These are phyloP conservation scores for Xestia sexstrigata DNA, from an alignment of 2,888 invertebrate genomes.

Conservation along the genomic window DNA sequence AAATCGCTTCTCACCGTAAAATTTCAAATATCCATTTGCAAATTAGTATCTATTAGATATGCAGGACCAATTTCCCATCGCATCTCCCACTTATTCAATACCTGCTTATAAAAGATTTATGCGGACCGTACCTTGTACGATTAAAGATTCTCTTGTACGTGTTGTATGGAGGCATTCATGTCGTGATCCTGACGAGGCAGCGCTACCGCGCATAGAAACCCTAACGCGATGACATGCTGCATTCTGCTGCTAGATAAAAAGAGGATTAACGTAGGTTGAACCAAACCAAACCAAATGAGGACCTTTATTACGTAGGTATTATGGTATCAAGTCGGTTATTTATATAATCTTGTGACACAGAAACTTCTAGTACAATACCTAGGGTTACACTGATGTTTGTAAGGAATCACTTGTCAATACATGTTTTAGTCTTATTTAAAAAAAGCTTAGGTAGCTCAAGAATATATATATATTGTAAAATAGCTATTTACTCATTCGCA, in stretches of 20 bases:
- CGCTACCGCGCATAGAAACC: slow-evolving; percentile 28
- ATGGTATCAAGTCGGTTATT: not conserved
- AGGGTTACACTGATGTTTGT: no score
- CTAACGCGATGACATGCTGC: slow-evolving; percentile 13
- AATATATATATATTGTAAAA: no score
- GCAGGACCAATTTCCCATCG: not conserved
- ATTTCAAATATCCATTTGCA: slow-evolving; percentile 15
- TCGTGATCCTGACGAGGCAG: slow-evolving; percentile 22
- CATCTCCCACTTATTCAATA: slow-evolving; percentile 22
- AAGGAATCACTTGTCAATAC: no score
- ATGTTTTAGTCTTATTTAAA: no score
- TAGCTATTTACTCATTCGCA: not conserved
- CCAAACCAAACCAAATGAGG: no score
- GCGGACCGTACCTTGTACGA: slow-evolving; percentile 25
- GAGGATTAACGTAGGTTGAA: slow-evolving; percentile 16
- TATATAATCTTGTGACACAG: not conserved
- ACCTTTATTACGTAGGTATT: not conserved
- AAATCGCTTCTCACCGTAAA: not conserved
- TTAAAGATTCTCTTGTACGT: slow-evolving; percentile 54
- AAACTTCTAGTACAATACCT: no score
- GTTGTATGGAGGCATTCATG: slow-evolving; percentile 52
- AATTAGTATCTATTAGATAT: not conserved
- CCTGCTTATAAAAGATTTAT: slow-evolving; percentile 43
- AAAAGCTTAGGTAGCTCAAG: no score
- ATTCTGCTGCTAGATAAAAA: slow-evolving; percentile 14